These are phyloP conservation scores for Hydropotes inermis DNA, from an alignment of 2,113 vertebrate genomes.

Conservation along the genomic window DNA sequence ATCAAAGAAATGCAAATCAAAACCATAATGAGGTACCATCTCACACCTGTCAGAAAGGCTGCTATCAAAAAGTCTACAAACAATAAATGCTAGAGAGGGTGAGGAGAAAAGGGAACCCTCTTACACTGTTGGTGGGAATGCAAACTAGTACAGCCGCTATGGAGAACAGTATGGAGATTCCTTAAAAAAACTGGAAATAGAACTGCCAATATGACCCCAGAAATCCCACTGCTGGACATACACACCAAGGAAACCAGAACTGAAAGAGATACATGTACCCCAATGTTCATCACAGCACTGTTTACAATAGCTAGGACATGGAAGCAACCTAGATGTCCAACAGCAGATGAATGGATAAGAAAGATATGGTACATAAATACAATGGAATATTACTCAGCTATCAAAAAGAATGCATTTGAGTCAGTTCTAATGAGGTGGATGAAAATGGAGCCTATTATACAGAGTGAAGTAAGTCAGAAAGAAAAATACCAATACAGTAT, in stretches of 20 bases:
- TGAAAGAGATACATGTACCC: not conserved
- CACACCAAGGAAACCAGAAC: not conserved
- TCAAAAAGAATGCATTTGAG: not conserved
- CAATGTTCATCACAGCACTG: not conserved
- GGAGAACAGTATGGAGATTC: not conserved
- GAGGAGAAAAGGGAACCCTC: not conserved
- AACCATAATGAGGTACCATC: not conserved
- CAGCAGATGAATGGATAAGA: not conserved
- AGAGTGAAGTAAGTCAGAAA: not conserved
- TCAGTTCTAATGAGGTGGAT: not conserved
- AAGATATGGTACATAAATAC: not conserved
- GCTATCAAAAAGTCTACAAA: not conserved
- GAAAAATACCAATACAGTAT: not conserved
- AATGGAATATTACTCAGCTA: not conserved
- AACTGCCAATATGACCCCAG: not conserved
- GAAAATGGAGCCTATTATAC: not conserved
- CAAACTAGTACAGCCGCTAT: not conserved
- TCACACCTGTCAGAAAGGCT: accelerated
- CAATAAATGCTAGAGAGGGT: not conserved
- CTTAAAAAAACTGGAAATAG: not conserved
- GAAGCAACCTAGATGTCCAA: not conserved
- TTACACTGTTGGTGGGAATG: not conserved
- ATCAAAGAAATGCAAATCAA: not conserved
- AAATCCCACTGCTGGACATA: not conserved
- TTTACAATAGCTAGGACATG: not conserved